A percentile compares a stretch with the other conserved stretches of the same genome.
Conservation (phyloP, 2,888 invertebrate genomes). For the Amaurobius ferox region DNA sequence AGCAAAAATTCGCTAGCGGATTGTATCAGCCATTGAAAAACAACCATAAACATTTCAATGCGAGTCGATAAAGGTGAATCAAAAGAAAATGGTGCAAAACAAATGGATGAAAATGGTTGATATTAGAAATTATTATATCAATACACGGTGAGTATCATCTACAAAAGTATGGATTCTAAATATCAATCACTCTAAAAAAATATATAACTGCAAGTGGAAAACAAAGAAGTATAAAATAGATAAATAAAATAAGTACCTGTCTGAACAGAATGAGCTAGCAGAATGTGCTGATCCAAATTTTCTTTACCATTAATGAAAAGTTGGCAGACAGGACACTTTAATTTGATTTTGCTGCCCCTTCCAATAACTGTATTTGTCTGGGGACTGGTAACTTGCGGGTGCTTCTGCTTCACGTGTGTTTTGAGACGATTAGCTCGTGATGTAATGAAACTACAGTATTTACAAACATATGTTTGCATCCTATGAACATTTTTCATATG, state of each 20-base stretch:
- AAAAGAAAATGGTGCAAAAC: too few species aligned
- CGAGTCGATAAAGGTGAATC: too few species aligned
- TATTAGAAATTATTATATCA: too few species aligned
- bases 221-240: too few species aligned
- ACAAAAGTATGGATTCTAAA: too few species aligned
- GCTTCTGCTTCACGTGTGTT: conserved; percentile 73
- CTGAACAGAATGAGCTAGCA: conserved; percentile 74
- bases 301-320: conserved; percentile 73
- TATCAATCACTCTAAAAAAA: too few species aligned
- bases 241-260: conserved; percentile 62
- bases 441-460: conserved; percentile 73
- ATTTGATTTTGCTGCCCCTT: conserved; percentile 56
- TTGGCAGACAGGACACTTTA: conserved; percentile 74
- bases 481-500: conserved; percentile 74
- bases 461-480: conserved; percentile 74
- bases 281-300: conserved; percentile 74
- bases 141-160: too few species aligned
- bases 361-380: conserved; percentile 1
- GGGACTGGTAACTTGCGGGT: conserved; percentile 56
- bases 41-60: too few species aligned
- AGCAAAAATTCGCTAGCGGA: too few species aligned
- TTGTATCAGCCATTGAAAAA: too few species aligned
- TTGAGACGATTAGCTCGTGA: conserved; percentile 72
- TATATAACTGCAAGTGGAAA: too few species aligned
- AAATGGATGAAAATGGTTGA: too few species aligned